Base-by-base conservation (phyloP, 2,888 invertebrate species). In the Drosophila formosana region DNA sequence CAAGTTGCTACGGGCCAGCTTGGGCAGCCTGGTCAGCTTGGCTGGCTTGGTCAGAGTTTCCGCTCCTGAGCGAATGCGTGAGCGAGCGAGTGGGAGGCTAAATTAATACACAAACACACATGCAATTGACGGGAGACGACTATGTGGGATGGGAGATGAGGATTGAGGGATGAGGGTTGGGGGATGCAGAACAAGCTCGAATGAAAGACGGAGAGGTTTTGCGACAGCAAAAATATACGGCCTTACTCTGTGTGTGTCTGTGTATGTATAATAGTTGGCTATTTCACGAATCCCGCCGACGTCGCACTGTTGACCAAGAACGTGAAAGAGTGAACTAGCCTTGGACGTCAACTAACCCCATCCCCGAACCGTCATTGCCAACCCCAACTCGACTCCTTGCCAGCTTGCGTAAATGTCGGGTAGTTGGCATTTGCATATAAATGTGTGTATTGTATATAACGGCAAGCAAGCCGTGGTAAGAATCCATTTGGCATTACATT, bases 21-120 rank as follows among this genome's bases (percentile, higher is more conserved):
- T 37, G 37, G 37, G 37, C 37, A 37, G 37, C 37, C n/a, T 37
- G 37, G 68, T 77, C 69, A 69, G 78, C 39, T 41, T 41, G 39
- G 39, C 13, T 13, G 13, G 39, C 39, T 41, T 41, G 39, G 39
- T 18, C 39, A 41, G 39, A 41, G 18, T 18, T 41, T 41, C 39
- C 39, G 39, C 39, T 41, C 6, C 18, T 69, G 51, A 69, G 66
- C 60, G 67, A 64, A 57, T 72, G 77, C 63, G 66, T 82, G 73
- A 65, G 57, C 68, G 53, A 37, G 57, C 68, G 49, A 75, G 77
- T 82, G 79, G 82, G 80, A 70, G 82, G 83, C 51, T 72, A 87
- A 83, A 83, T 83, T 84, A 83, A 83, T 84, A 83, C 80, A 87
- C 88, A 84, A 84, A 75, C 88, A 84, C 77, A 79, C 63, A 82